Conservation (phyloP, 2,888 invertebrate genomes). For the Incurvaria masculella region DNA sequence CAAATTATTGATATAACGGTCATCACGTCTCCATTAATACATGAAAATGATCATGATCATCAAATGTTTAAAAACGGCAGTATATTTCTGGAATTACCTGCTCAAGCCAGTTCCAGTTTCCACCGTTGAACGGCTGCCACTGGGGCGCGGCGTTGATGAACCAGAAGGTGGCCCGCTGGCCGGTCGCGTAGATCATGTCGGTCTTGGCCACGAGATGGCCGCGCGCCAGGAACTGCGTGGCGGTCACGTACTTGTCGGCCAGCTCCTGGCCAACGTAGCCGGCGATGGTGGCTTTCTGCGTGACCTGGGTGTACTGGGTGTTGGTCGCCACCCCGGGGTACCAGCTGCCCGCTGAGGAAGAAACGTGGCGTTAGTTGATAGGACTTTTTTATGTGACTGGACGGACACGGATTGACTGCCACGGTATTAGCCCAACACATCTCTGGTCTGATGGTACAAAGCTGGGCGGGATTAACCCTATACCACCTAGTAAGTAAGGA, state of each 20-base stretch:
- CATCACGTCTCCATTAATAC: too few relatives aligned
- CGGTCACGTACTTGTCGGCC: slow-evolving; percentile 46
- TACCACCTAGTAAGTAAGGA: too few relatives aligned
- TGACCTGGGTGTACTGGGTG: slow-evolving; percentile 35
- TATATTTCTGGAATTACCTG: too few relatives aligned
- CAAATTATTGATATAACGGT: too few relatives aligned
- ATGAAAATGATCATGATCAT: too few relatives aligned
- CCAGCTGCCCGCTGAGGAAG: slow-evolving; percentile 39
- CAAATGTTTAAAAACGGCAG: too few relatives aligned
- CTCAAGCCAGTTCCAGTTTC: slow-evolving; percentile 59
- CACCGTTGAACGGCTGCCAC: slow-evolving; percentile 61
- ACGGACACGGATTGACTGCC: too few relatives aligned
- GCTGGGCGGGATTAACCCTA: too few relatives aligned
- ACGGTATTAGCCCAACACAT: too few relatives aligned
- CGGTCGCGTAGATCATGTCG: slow-evolving; percentile 59
- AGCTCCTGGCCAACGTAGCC: slow-evolving; percentile 27
- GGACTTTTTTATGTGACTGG: too few relatives aligned
- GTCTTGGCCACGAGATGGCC: slow-evolving; percentile 62
- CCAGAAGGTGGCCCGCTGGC: slow-evolving; percentile 59
- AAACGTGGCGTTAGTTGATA: too few relatives aligned
- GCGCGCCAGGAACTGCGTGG: slow-evolving; percentile 45
- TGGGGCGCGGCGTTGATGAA: slow-evolving; percentile 65
- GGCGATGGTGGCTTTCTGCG: slow-evolving; percentile 31
- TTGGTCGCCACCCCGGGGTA: slow-evolving; percentile 40
- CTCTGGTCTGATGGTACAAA: too few relatives aligned